phyloP scores from a whole-genome alignment of 2,888 invertebrate genomes.

The Acanthopleura granulata region DNA sequence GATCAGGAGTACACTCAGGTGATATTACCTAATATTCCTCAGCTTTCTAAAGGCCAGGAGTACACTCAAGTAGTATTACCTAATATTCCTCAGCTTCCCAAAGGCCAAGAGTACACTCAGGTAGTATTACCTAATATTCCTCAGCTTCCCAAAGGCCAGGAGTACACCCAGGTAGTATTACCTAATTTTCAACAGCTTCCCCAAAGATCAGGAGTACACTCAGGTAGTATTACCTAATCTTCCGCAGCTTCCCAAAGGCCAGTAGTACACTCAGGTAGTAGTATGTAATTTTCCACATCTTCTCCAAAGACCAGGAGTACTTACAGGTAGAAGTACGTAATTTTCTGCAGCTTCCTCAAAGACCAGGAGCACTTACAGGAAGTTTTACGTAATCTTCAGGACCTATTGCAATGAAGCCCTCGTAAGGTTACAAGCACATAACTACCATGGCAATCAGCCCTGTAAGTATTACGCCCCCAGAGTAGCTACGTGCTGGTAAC shows the following conservation, averaged over 20 bases:
- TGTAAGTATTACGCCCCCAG: no score
- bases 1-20: constrained; percentile 63
- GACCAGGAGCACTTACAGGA: constrained; percentile 56
- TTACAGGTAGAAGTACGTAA: constrained; percentile 40
- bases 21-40: no score
- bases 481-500: no score
- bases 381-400: no score
- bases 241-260: constrained; percentile 62
- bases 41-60: constrained; percentile 63
- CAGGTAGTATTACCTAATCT: no score
- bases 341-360: constrained; percentile 56
- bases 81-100: constrained; percentile 63
- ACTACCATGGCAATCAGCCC: no score
- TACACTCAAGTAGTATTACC: constrained; percentile 63
- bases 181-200: constrained; percentile 63
- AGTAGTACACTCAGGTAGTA: constrained; percentile 62
- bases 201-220: constrained; percentile 62
- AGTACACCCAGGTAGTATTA: constrained; percentile 63
- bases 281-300: no score
- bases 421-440: no score
- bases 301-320: constrained; percentile 62
- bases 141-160: constrained; percentile 63
- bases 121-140: no score
- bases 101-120: constrained; percentile 63
- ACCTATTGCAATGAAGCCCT: no score